Evolutionary conservation across 2,113 vertebrate genomes (phyloP), one percentile per base, ranked within the genome.

Genomic region (Chloropsis cyanopogon): DNA sequence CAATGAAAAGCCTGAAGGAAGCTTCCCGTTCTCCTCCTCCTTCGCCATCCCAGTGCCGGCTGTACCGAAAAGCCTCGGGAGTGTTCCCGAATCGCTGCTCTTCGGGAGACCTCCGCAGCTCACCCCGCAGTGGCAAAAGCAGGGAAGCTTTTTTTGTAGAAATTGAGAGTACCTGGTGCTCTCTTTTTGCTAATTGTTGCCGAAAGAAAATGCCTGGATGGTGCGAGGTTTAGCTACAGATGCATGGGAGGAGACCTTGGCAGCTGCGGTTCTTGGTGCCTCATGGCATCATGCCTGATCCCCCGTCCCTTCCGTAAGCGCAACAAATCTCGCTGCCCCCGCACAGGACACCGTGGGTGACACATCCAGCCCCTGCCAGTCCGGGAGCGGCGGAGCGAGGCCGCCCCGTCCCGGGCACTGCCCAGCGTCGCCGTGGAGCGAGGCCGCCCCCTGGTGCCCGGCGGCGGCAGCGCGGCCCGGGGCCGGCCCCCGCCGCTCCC

Each of bases 401-500:
- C 61, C 61, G 70, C 42, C 46, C 84, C 12, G 39, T 78, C 84
- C 78, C 82, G 16, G 21, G 50, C 49, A 2, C 18, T 12, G 39
- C 31, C 63, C n/a, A 28, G 20, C 31, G 31, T 12, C 21, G 49
- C 85, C 49, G 88, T 98, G 94, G 98, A 98, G 96, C 93, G 96
- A 91, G 97, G 91, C 86, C 97, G 95, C 97, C 98, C 98, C 97
- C 98, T 98, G 95, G 97, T 96, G 98, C 86, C 86, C 94, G 70
- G 61, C 66, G 26, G 76, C 41, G 29, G 82, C 28, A 53, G 37
- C 46, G 56, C 53, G 66, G 39, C 25, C 57, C 75, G 53, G 90
- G 88, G 41, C 52, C 66, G 28, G 37, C 53, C 82, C 59, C 52
- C 44, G 65, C 87, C 72, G 76, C 56, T 64, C 72, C 82, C 77